Percentiles rank a stretch among this genome's conserved stretches.
These are phyloP conservation scores for Heliangelus exortis DNA, from an alignment of 2,797 vertebrate genomes.

Conservation along the genomic window DNA sequence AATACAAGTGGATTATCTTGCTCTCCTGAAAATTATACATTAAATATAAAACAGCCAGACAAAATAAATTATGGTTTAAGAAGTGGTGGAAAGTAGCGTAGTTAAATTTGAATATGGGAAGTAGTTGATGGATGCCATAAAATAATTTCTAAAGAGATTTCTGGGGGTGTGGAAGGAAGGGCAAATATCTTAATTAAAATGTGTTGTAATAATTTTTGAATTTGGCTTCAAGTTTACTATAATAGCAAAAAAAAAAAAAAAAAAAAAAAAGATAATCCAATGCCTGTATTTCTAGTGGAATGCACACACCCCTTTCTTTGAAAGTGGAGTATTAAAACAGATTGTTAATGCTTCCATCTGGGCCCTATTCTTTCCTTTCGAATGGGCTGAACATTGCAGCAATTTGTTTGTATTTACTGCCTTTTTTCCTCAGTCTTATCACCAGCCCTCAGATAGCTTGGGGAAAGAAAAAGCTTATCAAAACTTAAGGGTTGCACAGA, in stretches of 20 bases:
- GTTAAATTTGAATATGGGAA: slow-evolving; percentile 17
- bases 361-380: slow-evolving; percentile 45
- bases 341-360: slow-evolving; percentile 62
- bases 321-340: slow-evolving; percentile 54
- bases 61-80: slow-evolving; percentile 10
- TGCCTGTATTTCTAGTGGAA: slow-evolving; percentile 34
- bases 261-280: not conserved
- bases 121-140: not conserved
- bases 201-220: not conserved
- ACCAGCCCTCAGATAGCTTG: slow-evolving; percentile 33
- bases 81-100: slow-evolving; percentile 7
- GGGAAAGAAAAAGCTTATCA: slow-evolving; percentile 52
- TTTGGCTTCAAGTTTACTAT: slow-evolving; percentile 16
- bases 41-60: slow-evolving; percentile 22
- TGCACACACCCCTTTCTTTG: slow-evolving; percentile 28
- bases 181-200: slow-evolving; percentile 4
- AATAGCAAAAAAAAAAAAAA: not conserved
- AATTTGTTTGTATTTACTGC: slow-evolving; percentile 60
- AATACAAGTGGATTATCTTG: slow-evolving; percentile 54
- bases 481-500: slow-evolving; percentile 40
- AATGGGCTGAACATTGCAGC: slow-evolving; percentile 36
- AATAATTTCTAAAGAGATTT: slow-evolving; percentile 22
- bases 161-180: not conserved
- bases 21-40: slow-evolving; percentile 41
- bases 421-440: slow-evolving; percentile 64